Conservation (phyloP, 2,113 vertebrate genomes). For the Chinchilla lanigera region DNA sequence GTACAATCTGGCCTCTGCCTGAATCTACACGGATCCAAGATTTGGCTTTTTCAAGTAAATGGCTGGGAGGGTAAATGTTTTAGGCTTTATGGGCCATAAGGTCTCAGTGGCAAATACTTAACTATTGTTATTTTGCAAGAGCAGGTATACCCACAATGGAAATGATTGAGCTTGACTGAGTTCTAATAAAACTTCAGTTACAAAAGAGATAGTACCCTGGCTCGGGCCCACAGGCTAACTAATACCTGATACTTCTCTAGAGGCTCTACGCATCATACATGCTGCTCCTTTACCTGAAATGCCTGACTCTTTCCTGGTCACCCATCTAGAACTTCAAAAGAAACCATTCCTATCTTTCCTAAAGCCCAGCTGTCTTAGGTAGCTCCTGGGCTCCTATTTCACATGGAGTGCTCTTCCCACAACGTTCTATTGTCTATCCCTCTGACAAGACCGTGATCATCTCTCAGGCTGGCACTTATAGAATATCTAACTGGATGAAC, state of each 20-base stretch:
- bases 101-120: background rate
- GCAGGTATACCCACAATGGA: background rate
- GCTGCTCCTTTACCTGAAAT: background rate
- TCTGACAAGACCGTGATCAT: background rate
- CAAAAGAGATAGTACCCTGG: background rate
- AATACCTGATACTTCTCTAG: background rate
- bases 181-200: background rate
- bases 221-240: background rate
- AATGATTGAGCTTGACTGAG: background rate
- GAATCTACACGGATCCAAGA: background rate
- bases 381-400: background rate
- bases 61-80: background rate
- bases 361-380: background rate
- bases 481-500: background rate
- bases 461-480: background rate
- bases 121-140: background rate
- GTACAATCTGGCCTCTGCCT: background rate
- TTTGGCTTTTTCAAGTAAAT: background rate
- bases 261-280: background rate
- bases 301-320: background rate
- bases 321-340: background rate
- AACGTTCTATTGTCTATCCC: background rate
- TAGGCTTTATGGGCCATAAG: background rate
- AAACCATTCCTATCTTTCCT: background rate
- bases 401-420: background rate